phyloP scores from a whole-genome alignment of 2,113 vertebrate genomes.

The Falcunculus frontatus region DNA sequence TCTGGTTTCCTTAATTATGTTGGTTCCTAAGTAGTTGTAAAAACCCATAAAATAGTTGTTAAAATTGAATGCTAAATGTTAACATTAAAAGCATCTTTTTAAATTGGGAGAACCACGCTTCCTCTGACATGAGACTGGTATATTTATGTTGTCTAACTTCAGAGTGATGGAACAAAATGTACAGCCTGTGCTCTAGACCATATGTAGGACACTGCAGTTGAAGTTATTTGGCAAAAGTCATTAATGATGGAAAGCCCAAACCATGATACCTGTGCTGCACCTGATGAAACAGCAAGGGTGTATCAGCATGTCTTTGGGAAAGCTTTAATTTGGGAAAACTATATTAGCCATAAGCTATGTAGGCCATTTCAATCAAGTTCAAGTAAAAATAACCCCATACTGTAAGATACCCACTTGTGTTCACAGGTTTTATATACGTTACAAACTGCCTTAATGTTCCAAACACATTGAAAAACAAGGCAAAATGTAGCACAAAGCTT shows the following conservation, averaged over 20 bases:
- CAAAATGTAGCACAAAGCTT: neutral
- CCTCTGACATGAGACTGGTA: neutral
- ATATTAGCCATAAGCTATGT: neutral
- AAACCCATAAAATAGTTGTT: neutral
- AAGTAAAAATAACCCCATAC: conserved; percentile 31
- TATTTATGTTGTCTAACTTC: neutral
- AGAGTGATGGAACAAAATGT: neutral
- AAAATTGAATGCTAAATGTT: neutral
- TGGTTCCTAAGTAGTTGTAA: neutral
- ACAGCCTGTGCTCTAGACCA: neutral
- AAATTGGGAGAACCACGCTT: neutral
- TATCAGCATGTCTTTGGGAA: neutral
- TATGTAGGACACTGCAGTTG: neutral
- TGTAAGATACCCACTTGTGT: neutral
- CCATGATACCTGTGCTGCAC: fast-evolving
- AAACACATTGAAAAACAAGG: neutral
- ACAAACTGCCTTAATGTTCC: neutral
- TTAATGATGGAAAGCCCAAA: neutral
- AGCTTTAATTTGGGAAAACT: neutral
- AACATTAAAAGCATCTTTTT: neutral
- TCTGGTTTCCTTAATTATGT: neutral
- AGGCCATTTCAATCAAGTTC: conserved; percentile 10
- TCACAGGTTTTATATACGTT: neutral
- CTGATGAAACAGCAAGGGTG: neutral
- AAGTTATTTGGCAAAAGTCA: neutral